Evolutionary conservation across 2,113 vertebrate genomes (phyloP).

Genomic region (Leucopternis melanops): DNA sequence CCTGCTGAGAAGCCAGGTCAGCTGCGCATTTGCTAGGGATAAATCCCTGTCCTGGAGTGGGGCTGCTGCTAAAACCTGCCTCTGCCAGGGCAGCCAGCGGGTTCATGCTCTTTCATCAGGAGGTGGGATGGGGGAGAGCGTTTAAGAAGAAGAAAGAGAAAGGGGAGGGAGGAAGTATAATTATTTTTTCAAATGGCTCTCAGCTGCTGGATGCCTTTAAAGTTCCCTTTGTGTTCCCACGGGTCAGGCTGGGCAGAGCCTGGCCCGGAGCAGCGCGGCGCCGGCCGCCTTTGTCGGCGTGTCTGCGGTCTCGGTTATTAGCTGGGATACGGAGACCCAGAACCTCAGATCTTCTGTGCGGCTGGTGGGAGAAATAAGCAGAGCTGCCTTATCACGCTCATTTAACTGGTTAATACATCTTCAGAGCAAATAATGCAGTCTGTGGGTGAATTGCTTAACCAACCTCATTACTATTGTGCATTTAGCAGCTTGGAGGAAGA

Average conservation of each 20-base stretch:
- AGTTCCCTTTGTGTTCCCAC: background rate
- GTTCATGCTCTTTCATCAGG: background rate
- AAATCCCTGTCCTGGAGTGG: accelerated
- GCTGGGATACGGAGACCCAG: background rate
- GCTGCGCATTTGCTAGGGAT: background rate
- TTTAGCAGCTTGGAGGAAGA: constrained; percentile 70
- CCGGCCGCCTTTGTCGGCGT: background rate
- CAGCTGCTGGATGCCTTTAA: background rate
- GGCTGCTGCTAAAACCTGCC: background rate
- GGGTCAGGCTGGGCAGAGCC: background rate
- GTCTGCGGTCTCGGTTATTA: background rate
- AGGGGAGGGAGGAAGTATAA: constrained; percentile 10
- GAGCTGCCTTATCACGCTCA: constrained; percentile 15
- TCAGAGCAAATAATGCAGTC: constrained; percentile 41
- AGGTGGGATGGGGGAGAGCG: background rate
- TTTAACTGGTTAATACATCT: constrained; percentile 52
- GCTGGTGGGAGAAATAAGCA: background rate
- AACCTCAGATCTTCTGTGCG: background rate
- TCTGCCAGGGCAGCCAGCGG: background rate
- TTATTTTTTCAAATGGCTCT: background rate
- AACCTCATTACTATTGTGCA: constrained; percentile 72
- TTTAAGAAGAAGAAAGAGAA: background rate
- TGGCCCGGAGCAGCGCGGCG: background rate
- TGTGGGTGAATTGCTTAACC: constrained; percentile 66
- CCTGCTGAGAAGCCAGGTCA: accelerated